Base-by-base conservation (phyloP, 2,888 invertebrate species). In the Pseudococcus longispinus region DNA sequence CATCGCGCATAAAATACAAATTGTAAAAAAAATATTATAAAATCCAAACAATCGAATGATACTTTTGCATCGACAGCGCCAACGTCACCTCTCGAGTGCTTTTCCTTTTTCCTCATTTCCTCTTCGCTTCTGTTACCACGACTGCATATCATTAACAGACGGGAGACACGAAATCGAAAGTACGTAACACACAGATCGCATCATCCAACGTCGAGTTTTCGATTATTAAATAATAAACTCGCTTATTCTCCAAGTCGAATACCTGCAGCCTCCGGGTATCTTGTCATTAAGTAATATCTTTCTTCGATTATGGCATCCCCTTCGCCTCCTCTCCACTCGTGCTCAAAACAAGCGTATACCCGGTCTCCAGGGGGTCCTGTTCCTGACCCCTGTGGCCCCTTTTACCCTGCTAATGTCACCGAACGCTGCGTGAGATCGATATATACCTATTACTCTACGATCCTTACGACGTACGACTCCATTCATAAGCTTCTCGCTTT, bases 211-310 rank as follows among this genome's bases (percentile, higher is more conserved):
- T 51, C 60, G 60, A 60, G 23, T 23, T 60, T 60, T 60, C 60
- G 60, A 60, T 60, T 60, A 60, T 60, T 60, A 60, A 60, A 60
- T 60, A 60, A 60, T 60, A 6, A 60, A 60, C 60, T 60, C 60
- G 23, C 55, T 55, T n/a, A 15, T 55, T n/a, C n/a, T 55, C 55
- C 8, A 9, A 37, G 37, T 23, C 60, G 60, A 23, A 55, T 8
- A 60, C 60, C 8, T 23, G 23, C 23, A 23, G 60, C 60, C 60
- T 60, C 23, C 60, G 60, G 60, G 20, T 60, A 60, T 9, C 20
- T 60, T 23, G 60, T 60, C 60, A 60, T 60, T 60, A 60, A 60
- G 60, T 60, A 60, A 60, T 60, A 55, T 55, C 55, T 55, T 23
- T 60, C 60, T 60, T 23, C 60, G 23, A 55, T 55, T 55, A 55